Base-by-base conservation (phyloP, 2,888 invertebrate species). In the Orgyia antiqua region DNA sequence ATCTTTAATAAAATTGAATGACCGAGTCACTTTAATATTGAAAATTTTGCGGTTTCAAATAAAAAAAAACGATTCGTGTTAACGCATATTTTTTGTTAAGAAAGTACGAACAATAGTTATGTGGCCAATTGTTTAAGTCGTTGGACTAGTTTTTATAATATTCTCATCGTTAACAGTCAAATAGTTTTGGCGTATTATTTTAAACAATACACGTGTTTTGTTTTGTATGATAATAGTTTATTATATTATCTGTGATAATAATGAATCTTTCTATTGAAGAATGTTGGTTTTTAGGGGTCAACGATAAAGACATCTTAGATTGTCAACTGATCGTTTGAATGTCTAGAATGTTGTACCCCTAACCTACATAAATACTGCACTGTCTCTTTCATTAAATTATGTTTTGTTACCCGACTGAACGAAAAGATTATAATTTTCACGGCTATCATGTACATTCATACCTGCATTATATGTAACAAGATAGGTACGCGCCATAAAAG, bases 271-370 rank as follows among this genome's bases (percentile, higher is more conserved):
- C 34, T 35, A 32, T 27, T 25, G 13, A 30, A 24, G 40, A 33
- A 43, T 46, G 39, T 46, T 25, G 26, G 36, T 44, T 52, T 66
- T 68, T 64, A 52, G 65, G 67, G 71, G 74, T 72, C 68, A 74
- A 68, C 61, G 65, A 56, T 64, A 64, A 66, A n/a, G n/a, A 48
- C 56, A 51, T 50, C 51, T 52, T 20, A 6, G 9, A 6, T n/a
- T 7, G 24, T 4, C n/a, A 56, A n/a, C 55, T 58, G 51, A 51
- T 51, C 57, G 51, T 52, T 45, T 51, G 57, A 6, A 6, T 15
- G 4, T 65, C 63, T 65, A 66, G 63, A 62, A 63, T 62, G 55
- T 42, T 50, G 72, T 58, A 59, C 68, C 54, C 63, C 46, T 71
- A 72, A 74, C 69, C 70, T 58, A 74, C 60, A 57, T 69, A n/a